These are phyloP conservation scores for Synergus umbraculus DNA, from an alignment of 2,888 invertebrate genomes.

Conservation along the genomic window DNA sequence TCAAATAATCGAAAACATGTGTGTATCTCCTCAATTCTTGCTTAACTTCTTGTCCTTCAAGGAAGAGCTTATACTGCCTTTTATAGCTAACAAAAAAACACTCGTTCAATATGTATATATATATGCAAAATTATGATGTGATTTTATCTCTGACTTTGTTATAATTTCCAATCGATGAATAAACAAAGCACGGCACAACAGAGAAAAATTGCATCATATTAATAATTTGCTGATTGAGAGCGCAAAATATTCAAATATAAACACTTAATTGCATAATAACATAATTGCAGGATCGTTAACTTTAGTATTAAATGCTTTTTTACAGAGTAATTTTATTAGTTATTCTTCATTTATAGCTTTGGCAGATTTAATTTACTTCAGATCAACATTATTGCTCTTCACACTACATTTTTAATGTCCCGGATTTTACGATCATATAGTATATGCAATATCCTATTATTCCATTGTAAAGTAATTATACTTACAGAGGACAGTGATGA, in stretches of 20 bases:
- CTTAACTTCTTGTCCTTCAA: conserved; percentile 62
- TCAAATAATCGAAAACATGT: conserved; percentile 75
- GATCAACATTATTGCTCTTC: background rate
- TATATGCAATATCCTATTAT: too few relatives aligned
- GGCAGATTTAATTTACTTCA: background rate
- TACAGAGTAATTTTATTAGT: background rate
- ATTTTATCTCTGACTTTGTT: too few relatives aligned
- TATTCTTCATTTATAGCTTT: background rate
- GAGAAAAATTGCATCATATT: background rate
- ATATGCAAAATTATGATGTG: too few relatives aligned
- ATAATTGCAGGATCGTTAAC: conserved; percentile 4
- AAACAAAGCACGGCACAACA: background rate
- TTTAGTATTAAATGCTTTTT: background rate
- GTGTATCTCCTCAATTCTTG: conserved; percentile 71
- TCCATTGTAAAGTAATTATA: conserved; percentile 16
- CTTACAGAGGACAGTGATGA: conserved; percentile 67
- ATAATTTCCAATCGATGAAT: too few relatives aligned
- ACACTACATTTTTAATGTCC: background rate
- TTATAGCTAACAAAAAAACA: conserved; percentile 62
- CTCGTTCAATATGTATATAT: conserved; percentile 17
- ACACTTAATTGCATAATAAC: background rate
- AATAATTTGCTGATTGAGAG: background rate
- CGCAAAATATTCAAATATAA: background rate
- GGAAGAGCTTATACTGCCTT: conserved; percentile 63
- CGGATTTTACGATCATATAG: background rate